These are phyloP conservation scores for Luffia ferchaultella DNA, from an alignment of 2,888 invertebrate genomes.

Conservation along the genomic window DNA sequence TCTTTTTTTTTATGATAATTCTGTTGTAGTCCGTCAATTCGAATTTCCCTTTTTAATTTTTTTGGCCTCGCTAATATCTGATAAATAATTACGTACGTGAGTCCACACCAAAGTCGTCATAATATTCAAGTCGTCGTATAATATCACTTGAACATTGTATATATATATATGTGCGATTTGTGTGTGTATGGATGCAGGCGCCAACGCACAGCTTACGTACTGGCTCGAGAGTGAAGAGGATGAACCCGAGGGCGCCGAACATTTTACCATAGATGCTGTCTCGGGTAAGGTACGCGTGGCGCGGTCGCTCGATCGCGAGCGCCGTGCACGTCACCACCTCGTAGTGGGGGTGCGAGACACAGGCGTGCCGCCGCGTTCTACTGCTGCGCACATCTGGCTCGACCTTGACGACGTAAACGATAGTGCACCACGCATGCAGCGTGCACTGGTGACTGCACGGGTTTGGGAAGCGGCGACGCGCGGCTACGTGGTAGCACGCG, in stretches of 20 bases:
- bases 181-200: constrained; percentile 53
- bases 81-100: too few relatives aligned
- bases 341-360: constrained; percentile 82
- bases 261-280: constrained; percentile 79
- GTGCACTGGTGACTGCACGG: constrained; percentile 78
- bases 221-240: constrained; percentile 71
- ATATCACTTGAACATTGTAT: too few relatives aligned
- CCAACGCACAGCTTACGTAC: constrained; percentile 74
- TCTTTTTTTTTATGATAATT: too few relatives aligned
- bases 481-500: constrained; percentile 88
- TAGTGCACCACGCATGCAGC: constrained; percentile 87
- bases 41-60: too few relatives aligned
- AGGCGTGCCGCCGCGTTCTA: constrained; percentile 82
- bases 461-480: constrained; percentile 84
- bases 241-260: constrained; percentile 54
- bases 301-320: constrained; percentile 83
- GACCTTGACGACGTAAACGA: constrained; percentile 90
- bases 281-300: constrained; percentile 82
- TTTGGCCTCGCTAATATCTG: too few relatives aligned
- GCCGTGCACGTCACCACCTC: constrained; percentile 75
- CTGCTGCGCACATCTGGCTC: constrained; percentile 70
- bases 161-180: too few relatives aligned
- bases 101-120: too few relatives aligned
- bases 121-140: too few relatives aligned
- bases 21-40: too few relatives aligned